Evolutionary conservation across 64 coral and sea anemone genomes (phyloP), one percentile per base, ranked within the genome.

Genomic region (Stylophora pistillata): DNA sequence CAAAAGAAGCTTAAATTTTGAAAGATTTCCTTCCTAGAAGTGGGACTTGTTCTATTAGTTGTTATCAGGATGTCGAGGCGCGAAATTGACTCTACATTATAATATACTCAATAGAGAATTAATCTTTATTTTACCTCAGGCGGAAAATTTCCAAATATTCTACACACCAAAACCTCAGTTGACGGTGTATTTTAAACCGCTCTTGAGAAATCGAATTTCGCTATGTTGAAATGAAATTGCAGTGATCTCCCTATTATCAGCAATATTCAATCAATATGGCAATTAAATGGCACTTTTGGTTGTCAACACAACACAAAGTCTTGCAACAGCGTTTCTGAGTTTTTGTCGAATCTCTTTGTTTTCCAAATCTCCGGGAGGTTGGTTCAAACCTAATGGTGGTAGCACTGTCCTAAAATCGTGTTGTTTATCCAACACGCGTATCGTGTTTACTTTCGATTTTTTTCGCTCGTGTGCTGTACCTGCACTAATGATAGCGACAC

Each of bases 301-400:
- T 68, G 64, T 25, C 23, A 68, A 25, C 21, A 68, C 23, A 9
- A 4, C 21, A 25, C 21, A 25, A n/a, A 9, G 25, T 21, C 6
- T 21, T 68, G 21, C 64, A 68, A 68, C 64, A 68, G 23, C 26
- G 20, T 68, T 23, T 68, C 21, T 6, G 10, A 68, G 21, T n/a
- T 68, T 68, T 21, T 9, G 64, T 21, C 12, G 77, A 79, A 79
- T 23, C 54, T 78, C 75, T 78, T 79, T 79, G 77, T 60, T 79
- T 79, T 56, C 9, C 13, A 29, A 17, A 69, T 53, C 80, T 15
- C 78, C 37, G 20, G 30, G 58, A 23, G 59, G 78, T 47, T 41
- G 15, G 31, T 13, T 82, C 13, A 37, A 33, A 21, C 15, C 23
- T 20, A 30, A 29, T 53, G n/a, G 13, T 37, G 37, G 17, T 33